Evolutionary conservation across 2,888 invertebrate species (phyloP), one percentile per base, ranked within the genome.

Genomic region (Ormyrus thymus): DNA sequence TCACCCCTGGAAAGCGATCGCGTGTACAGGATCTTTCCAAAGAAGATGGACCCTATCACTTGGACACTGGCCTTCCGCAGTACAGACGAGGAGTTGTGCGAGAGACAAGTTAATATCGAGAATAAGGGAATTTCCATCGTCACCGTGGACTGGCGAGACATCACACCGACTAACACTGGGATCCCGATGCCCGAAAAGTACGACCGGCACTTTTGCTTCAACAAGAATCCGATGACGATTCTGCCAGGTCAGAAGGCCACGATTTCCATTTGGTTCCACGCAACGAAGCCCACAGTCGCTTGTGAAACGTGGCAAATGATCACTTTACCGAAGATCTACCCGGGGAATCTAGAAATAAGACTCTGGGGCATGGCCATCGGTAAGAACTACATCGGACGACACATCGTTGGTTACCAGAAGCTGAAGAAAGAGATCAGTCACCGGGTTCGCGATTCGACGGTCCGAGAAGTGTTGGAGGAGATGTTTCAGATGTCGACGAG

Each of bases 201-300:
- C 7, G n/a, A 85, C 59, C 91, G 90, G 85, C 89, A 90, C 0
- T 93, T 93, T 84, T 92, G 90, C 84, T 93, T 93, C 79, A 91
- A 92, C 77, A 93, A 92, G 87, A 92, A 92, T 81, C 92, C 92
- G 85, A 90, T 91, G 15, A 85, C 92, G 0, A 80, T 93, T 59
- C 86, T 90, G 0, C 93, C 93, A 0, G 92, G 92, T 0, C 91
- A 92, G 82, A 88, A 84, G 4, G 89, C 89, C 59, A 83, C 90
- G 50, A 83, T 93, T 61, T 87, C 84, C 11, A 89, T 93, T 51
- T 92, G 91, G 82, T 93, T 92, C 83, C 84, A 91, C 64, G 90
- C 91, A 1, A 86, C 88, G 7, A 84, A 84, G 43, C 86, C 91
- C 1, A 90, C 91, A 2, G 88, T 91, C 8, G 91, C 87, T 59